A percentile compares a stretch with the other conserved stretches of the same genome.
Conservation (phyloP, 2,888 invertebrate genomes). For the Eupithecia dodoneata region DNA sequence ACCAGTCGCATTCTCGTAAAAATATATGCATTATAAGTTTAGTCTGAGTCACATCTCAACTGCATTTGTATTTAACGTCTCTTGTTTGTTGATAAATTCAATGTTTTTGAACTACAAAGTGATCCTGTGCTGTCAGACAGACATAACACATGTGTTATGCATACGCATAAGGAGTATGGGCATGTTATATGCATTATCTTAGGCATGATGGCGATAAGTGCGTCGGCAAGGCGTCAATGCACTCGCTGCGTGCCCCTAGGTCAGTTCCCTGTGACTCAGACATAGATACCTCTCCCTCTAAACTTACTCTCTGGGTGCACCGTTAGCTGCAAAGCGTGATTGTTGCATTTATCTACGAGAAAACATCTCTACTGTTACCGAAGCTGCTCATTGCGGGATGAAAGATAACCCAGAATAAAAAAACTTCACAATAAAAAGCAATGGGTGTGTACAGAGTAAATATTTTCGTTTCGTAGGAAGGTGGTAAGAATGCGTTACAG, state of each 20-base stretch:
- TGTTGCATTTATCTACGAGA: constrained; percentile 56
- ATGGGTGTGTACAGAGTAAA: constrained; percentile 18
- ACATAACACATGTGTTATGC: constrained; percentile 79
- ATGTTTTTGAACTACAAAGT: constrained; percentile 67
- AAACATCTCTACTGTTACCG: not conserved
- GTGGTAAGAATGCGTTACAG: not conserved
- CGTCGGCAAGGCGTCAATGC: constrained; percentile 79
- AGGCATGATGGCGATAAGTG: constrained; percentile 80
- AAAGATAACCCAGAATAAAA: constrained; percentile 3
- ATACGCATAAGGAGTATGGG: constrained; percentile 61
- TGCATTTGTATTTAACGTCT: constrained; percentile 38
- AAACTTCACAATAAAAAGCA: constrained; percentile 19
- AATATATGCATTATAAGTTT: not conserved
- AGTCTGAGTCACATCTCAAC: not conserved
- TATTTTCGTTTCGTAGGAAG: not conserved
- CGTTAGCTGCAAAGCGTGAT: constrained; percentile 77
- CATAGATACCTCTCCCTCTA: constrained; percentile 2
- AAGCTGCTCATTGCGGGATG: constrained; percentile 13
- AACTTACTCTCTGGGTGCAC: constrained; percentile 66
- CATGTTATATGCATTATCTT: constrained; percentile 79
- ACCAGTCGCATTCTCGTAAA: not conserved
- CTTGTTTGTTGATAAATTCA: constrained; percentile 50
- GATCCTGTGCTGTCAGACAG: constrained; percentile 65
- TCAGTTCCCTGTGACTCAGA: constrained; percentile 83
- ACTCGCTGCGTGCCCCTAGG: constrained; percentile 82